phyloP scores from a whole-genome alignment of 2,113 vertebrate species.

The Nothoprocta pentlandii region DNA sequence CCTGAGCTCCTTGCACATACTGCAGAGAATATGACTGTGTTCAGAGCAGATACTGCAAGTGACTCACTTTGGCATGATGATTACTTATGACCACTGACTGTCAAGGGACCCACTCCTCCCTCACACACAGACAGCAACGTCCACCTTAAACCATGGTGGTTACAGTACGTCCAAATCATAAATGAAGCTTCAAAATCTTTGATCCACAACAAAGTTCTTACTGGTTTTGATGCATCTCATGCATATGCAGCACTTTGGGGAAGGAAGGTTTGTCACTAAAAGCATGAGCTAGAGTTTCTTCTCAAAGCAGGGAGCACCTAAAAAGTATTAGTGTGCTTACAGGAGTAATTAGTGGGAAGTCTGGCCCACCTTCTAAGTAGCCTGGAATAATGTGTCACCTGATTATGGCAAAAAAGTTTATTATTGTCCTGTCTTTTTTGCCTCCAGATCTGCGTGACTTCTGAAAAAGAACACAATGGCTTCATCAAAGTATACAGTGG shows the following conservation, averaged over 20 bases:
- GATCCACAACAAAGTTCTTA: background rate
- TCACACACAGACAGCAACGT: background rate
- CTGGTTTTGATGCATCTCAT: background rate
- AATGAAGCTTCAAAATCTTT: background rate
- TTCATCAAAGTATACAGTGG: conserved; percentile 93
- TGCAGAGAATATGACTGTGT: background rate
- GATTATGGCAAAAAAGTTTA: background rate
- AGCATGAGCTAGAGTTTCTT: background rate
- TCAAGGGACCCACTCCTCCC: background rate
- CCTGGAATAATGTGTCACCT: background rate
- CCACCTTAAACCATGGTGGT: background rate
- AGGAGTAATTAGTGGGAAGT: background rate
- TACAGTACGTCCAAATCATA: background rate
- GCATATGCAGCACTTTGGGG: background rate
- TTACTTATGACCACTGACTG: background rate
- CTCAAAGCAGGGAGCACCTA: background rate
- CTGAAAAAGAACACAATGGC: conserved; percentile 87
- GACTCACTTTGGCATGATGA: background rate
- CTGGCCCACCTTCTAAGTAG: background rate
- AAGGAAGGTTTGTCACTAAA: background rate
- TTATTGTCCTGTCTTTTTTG: conserved; percentile 28
- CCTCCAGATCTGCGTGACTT: conserved; percentile 91
- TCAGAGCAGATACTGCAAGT: background rate
- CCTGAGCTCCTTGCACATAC: background rate
- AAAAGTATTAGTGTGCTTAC: background rate